Conservation (phyloP, 2,888 invertebrate species). For the Eremobia ochroleuca region DNA sequence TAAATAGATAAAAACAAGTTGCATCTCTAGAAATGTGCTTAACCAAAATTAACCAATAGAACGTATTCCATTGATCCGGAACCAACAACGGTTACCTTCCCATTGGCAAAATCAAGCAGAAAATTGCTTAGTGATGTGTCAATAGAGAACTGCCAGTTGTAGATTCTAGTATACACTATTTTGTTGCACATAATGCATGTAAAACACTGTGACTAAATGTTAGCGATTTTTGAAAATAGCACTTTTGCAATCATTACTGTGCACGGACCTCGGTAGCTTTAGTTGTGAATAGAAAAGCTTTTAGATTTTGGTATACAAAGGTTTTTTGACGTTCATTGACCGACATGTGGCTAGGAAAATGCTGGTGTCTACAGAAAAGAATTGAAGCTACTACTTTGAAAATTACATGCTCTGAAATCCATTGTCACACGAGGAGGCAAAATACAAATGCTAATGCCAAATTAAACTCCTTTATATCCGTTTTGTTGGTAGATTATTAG, state of each 20-base stretch:
- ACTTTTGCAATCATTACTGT: slow-evolving; percentile 12
- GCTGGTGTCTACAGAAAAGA: background rate
- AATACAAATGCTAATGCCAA: background rate
- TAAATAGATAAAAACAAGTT: no score
- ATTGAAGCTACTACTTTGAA: background rate
- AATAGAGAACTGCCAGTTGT: slow-evolving; percentile 34
- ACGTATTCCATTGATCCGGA: slow-evolving; percentile 1
- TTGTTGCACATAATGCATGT: slow-evolving; percentile 49
- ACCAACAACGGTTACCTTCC: background rate
- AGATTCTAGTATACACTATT: slow-evolving; percentile 48
- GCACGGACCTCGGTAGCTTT: slow-evolving; percentile 45
- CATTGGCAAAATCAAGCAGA: slow-evolving; percentile 44
- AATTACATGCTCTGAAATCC: background rate
- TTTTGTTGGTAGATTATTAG: background rate
- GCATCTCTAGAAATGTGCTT: background rate
- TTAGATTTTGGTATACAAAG: slow-evolving; percentile 23
- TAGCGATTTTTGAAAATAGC: slow-evolving; percentile 40
- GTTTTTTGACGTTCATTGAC: background rate
- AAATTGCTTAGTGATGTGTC: slow-evolving; percentile 31
- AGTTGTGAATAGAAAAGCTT: slow-evolving; percentile 13
- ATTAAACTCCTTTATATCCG: background rate
- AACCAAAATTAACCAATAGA: slow-evolving; percentile 23
- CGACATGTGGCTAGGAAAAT: background rate
- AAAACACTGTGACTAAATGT: slow-evolving; percentile 46
- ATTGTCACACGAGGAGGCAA: background rate